These are phyloP conservation scores for Hydrocynus forskahlii DNA, from an alignment of 2,797 vertebrate genomes.

Conservation along the genomic window DNA sequence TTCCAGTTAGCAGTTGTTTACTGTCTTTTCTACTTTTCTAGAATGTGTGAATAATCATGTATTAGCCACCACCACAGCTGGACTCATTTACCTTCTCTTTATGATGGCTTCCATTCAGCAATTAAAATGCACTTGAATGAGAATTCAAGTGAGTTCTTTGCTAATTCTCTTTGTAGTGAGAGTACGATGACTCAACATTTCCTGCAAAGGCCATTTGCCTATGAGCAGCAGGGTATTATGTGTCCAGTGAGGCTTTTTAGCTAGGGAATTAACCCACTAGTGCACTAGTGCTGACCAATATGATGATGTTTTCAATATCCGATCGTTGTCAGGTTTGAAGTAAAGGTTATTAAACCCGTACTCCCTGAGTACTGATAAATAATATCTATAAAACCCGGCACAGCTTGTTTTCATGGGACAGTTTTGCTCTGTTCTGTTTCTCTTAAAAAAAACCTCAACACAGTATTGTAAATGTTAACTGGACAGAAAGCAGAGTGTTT, in stretches of 20 bases:
- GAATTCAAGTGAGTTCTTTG: neutral
- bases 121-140: neutral
- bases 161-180: constrained; percentile 7
- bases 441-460: neutral
- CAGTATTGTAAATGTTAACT: neutral
- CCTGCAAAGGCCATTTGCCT: constrained; percentile 40
- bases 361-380: neutral
- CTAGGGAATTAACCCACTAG: neutral
- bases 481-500: neutral
- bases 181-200: constrained; percentile 46
- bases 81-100: neutral
- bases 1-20: too few species aligned
- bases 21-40: too few species aligned
- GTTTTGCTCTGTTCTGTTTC: neutral
- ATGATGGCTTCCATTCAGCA: neutral
- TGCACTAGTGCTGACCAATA: neutral
- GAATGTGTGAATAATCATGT: too few species aligned
- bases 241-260: constrained; percentile 52
- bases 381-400: neutral
- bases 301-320: neutral
- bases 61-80: neutral
- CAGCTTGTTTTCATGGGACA: neutral
- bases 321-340: neutral
- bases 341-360: neutral
- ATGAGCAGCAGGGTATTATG: constrained; percentile 14